Evolutionary conservation across 2,797 vertebrate species (phyloP).

Genomic region (Sphenopsis melanotis): DNA sequence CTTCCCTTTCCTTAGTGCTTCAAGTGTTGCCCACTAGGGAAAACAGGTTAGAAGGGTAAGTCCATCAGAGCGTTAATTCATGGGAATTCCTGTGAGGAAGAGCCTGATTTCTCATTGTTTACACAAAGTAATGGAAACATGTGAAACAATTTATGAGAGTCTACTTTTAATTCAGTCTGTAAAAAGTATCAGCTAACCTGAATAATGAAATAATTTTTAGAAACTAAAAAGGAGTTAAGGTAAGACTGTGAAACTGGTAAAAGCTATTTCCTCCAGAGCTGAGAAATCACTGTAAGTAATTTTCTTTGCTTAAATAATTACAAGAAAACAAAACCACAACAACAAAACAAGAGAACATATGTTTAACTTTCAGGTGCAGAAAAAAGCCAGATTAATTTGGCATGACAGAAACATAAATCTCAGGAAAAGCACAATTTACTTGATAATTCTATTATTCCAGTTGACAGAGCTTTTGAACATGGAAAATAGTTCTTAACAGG

Average conservation of each 20-base stretch:
- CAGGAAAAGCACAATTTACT: background rate
- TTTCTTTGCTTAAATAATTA: background rate
- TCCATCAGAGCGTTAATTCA: background rate
- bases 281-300: background rate
- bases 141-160: background rate
- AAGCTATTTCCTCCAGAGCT: background rate
- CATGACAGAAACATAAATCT: background rate
- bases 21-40: fast-evolving
- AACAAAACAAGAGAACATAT: background rate
- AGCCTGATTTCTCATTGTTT: background rate
- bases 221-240: background rate
- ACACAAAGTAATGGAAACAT: background rate
- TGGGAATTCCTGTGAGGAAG: background rate
- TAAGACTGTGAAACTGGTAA: background rate
- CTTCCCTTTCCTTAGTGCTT: background rate
- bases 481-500: background rate
- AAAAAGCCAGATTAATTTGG: background rate
- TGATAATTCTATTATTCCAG: background rate
- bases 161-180: background rate
- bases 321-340: background rate
- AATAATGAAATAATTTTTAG: background rate
- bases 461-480: background rate
- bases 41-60: background rate
- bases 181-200: background rate
- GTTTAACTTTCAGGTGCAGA: background rate